phyloP scores from a whole-genome alignment of 2,888 invertebrate genomes.

The Thecocarcelia acutangulata region DNA sequence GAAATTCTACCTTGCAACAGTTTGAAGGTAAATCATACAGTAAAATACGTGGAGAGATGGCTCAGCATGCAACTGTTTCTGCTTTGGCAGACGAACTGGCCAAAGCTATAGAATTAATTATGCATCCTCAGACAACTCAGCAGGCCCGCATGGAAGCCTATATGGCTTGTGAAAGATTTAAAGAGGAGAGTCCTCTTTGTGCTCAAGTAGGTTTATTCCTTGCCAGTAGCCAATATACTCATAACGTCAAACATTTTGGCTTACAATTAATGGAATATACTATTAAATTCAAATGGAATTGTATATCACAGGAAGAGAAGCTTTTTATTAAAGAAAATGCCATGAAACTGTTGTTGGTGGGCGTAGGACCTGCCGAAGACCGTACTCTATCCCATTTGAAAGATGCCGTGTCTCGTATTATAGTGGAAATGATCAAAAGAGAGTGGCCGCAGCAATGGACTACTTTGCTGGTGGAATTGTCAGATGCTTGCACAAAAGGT shows the following conservation, averaged over 20 bases:
- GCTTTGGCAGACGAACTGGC: constrained; percentile 88
- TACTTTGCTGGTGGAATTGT: constrained; percentile 90
- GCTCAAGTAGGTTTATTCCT: constrained; percentile 91
- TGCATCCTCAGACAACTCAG: constrained; percentile 89
- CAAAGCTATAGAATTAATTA: constrained; percentile 90
- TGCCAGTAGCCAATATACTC: constrained; percentile 88
- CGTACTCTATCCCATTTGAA: constrained; percentile 88
- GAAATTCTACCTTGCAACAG: constrained; percentile 15
- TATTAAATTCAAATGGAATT: constrained; percentile 95
- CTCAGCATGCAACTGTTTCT: constrained; percentile 77
- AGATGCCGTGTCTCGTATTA: constrained; percentile 92
- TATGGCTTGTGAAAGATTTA: constrained; percentile 88
- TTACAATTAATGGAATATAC: constrained; percentile 96
- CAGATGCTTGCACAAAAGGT: constrained; percentile 90
- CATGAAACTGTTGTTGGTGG: constrained; percentile 90
- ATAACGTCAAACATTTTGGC: constrained; percentile 93
- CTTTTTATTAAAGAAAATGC: constrained; percentile 94
- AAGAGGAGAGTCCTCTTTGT: constrained; percentile 89
- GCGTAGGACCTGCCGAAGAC: constrained; percentile 88
- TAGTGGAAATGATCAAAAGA: constrained; percentile 97
- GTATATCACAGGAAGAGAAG: constrained; percentile 92
- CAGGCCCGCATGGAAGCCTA: constrained; percentile 90
- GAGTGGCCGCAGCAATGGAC: constrained; percentile 99
- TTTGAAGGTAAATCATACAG: background rate
- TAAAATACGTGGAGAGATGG: constrained; percentile 71